phyloP scores from a whole-genome alignment of 2,113 vertebrate genomes.

The Tinamus guttatus region DNA sequence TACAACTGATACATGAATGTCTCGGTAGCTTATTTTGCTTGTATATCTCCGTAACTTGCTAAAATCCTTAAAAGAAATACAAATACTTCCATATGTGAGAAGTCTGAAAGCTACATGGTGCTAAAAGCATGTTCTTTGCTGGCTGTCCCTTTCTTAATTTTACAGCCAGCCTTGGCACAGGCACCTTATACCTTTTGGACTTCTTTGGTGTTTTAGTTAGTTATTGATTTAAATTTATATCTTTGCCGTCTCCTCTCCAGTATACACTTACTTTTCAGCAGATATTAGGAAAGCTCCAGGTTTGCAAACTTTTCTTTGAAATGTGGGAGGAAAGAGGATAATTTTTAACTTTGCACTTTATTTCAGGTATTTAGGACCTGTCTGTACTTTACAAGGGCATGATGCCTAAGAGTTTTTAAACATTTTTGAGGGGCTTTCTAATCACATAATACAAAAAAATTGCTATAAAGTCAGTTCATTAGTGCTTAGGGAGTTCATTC shows the following conservation, averaged over 20 bases:
- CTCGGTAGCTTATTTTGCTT: not conserved
- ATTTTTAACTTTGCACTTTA: not conserved
- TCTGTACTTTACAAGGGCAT: not conserved
- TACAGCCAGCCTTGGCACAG: not conserved
- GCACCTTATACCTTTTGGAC: not conserved
- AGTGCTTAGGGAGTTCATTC: not conserved
- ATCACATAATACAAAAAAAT: not conserved
- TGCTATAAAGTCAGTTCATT: not conserved
- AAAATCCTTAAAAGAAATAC: conserved; percentile 40
- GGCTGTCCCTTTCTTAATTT: conserved; percentile 30
- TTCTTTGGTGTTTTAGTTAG: not conserved
- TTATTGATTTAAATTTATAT: not conserved
- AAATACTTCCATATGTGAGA: not conserved
- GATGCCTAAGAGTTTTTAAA: rapidly evolving
- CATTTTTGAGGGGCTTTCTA: not conserved
- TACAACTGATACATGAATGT: not conserved
- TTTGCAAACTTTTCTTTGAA: not conserved
- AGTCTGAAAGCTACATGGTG: not conserved
- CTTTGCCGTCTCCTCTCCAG: not conserved
- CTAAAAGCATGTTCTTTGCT: conserved; percentile 34
- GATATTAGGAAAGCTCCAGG: not conserved
- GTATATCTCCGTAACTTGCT: not conserved
- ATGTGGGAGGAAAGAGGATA: not conserved
- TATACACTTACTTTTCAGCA: not conserved
- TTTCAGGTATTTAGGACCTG: not conserved